Evolutionary conservation across 1,140 invertebrate species (phyloP).

Genomic region (Muscidifurax raptorellus): DNA sequence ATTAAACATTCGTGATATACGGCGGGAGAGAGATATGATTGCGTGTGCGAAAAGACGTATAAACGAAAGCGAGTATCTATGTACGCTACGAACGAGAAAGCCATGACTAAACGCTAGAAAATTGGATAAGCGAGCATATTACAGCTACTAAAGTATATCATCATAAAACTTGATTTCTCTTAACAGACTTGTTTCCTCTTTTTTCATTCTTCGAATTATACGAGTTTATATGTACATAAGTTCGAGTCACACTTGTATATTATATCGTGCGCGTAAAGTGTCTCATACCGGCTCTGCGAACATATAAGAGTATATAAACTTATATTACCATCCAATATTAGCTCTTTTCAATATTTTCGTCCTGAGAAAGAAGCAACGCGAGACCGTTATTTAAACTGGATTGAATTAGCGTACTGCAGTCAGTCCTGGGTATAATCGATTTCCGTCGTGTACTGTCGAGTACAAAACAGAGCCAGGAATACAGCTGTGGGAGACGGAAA

Average conservation of each 20-base stretch:
- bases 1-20: no score
- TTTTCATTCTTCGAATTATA: slow-evolving; percentile 2
- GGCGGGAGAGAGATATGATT: no score
- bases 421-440: not conserved
- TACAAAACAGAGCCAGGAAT: not conserved
- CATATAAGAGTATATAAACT: not conserved
- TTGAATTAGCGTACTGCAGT: not conserved
- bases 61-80: no score
- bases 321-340: not conserved
- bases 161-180: slow-evolving; percentile 12
- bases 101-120: not conserved
- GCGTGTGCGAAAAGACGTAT: no score
- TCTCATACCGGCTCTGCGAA: not conserved
- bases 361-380: not conserved
- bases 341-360: not conserved
- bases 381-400: slow-evolving; percentile 1
- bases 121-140: not conserved
- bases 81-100: not conserved
- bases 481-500: no score
- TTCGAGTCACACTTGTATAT: no score
- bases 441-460: not conserved
- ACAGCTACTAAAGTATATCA: not conserved
- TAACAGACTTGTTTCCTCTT: not conserved
- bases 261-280: not conserved
- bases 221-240: not conserved